Conservation (phyloP, 1,140 invertebrate genomes). For the Trichogramma pretiosum region DNA sequence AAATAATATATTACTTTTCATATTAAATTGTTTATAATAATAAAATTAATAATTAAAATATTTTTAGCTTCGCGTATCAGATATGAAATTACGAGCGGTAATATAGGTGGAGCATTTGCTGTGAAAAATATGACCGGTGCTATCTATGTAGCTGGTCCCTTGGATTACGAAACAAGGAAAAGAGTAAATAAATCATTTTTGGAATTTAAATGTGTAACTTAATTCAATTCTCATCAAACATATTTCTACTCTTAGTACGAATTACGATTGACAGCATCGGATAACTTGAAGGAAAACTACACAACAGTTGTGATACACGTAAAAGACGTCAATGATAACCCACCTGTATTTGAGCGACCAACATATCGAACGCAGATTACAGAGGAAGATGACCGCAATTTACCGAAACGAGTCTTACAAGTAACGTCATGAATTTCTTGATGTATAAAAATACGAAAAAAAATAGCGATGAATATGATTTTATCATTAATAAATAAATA, state of each 20-base stretch:
- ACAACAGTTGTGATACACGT: conserved; percentile 92
- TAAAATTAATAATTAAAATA: conserved; percentile 8
- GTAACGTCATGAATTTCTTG: conserved; percentile 48
- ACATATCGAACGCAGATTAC: conserved; percentile 92
- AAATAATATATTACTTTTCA: no score
- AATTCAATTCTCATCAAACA: conserved; percentile 11
- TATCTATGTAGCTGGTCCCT: conserved; percentile 90
- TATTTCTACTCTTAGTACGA: conserved; percentile 68
- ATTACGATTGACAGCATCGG: conserved; percentile 82
- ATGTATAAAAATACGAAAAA: no score
- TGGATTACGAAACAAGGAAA: conserved; percentile 87
- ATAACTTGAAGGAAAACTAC: conserved; percentile 93
- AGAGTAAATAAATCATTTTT: conserved; percentile 62
- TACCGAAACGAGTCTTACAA: conserved; percentile 88
- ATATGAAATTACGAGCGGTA: conserved; percentile 97
- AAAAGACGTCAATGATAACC: conserved; percentile 89
- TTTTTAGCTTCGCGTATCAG: conserved; percentile 91
- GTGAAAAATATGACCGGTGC: conserved; percentile 96
- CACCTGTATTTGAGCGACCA: conserved; percentile 82
- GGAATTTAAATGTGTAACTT: conserved; percentile 1
- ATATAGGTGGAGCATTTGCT: conserved; percentile 93
- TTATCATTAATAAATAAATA: no score
- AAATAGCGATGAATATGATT: no score
- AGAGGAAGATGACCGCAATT: conserved; percentile 87
- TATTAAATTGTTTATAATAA: neutral